These are phyloP conservation scores for Rhodophaea formosa DNA, from an alignment of 2,888 invertebrate genomes.

Conservation along the genomic window DNA sequence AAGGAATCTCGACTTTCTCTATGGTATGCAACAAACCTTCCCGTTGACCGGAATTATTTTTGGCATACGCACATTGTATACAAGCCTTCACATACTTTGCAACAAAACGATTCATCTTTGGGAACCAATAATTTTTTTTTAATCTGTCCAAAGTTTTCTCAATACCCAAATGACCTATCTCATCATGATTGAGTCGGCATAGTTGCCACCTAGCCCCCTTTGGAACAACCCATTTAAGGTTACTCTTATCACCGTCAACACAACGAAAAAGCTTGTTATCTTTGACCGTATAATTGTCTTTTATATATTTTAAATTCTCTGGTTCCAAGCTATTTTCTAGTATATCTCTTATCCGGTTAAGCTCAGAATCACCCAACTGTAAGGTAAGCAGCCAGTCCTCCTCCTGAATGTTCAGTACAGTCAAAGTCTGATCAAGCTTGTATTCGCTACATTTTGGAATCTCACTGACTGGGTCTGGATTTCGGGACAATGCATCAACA, in stretches of 20 bases:
- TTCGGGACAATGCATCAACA: constrained; percentile 24
- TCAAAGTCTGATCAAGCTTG: too few species aligned
- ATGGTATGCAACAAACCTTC: constrained; percentile 35
- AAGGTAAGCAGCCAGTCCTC: constrained; percentile 26
- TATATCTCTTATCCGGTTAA: constrained; percentile 25
- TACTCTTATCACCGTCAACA: constrained; percentile 25
- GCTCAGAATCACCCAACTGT: constrained; percentile 24
- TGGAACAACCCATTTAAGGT: too few species aligned
- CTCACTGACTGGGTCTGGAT: neutral
- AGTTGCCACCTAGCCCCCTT: constrained; percentile 23
- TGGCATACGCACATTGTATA: constrained; percentile 35
- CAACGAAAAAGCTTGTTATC: constrained; percentile 26
- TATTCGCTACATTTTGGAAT: neutral
- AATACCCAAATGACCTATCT: constrained; percentile 28
- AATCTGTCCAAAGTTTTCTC: constrained; percentile 31
- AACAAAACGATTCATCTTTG: constrained; percentile 22
- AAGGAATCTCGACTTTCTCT: constrained; percentile 38
- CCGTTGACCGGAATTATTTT: constrained; percentile 29
- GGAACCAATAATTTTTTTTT: constrained; percentile 49
- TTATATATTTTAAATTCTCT: constrained; percentile 20
- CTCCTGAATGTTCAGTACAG: constrained; percentile 21
- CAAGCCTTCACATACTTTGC: constrained; percentile 39
- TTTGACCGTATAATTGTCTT: constrained; percentile 28
- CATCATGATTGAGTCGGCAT: constrained; percentile 22
- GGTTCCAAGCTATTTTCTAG: constrained; percentile 20